Conservation (phyloP, 2,113 vertebrate species). For the Athene cunicularia region DNA sequence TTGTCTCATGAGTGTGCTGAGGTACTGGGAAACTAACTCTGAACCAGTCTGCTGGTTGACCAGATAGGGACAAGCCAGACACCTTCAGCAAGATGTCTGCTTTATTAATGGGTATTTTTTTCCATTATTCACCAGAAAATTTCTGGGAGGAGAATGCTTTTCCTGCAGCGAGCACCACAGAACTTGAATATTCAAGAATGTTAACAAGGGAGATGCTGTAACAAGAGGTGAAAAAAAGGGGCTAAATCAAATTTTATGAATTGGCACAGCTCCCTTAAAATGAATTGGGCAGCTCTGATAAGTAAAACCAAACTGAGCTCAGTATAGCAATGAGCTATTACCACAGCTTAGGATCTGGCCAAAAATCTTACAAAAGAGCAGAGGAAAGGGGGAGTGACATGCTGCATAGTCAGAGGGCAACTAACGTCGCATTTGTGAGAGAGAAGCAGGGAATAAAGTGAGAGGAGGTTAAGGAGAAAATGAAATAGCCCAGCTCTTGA, state of each 20-base stretch:
- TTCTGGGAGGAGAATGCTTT: background rate
- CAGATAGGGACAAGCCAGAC: background rate
- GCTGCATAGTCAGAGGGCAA: background rate
- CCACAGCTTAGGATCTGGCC: background rate
- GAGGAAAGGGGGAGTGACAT: background rate
- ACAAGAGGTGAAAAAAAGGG: background rate
- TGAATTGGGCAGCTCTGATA: background rate
- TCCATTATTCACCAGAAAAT: background rate
- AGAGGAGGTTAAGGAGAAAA: background rate
- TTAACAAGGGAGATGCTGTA: background rate
- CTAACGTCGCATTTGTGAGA: fast-evolving
- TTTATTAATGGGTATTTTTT: background rate
- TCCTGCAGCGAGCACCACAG: background rate
- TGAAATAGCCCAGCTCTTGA: background rate
- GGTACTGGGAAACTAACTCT: background rate
- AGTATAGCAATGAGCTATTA: background rate
- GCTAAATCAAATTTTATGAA: background rate
- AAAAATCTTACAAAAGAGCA: background rate
- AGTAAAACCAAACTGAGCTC: background rate
- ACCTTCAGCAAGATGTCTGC: background rate
- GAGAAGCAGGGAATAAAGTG: background rate
- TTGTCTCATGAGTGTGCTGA: background rate
- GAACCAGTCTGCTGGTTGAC: background rate
- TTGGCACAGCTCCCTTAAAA: background rate
- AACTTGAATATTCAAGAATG: background rate